Percentiles rank a stretch among this genome's conserved stretches.
Conservation (phyloP, 1,140 invertebrate genomes). For the Drosophila suzukii region DNA sequence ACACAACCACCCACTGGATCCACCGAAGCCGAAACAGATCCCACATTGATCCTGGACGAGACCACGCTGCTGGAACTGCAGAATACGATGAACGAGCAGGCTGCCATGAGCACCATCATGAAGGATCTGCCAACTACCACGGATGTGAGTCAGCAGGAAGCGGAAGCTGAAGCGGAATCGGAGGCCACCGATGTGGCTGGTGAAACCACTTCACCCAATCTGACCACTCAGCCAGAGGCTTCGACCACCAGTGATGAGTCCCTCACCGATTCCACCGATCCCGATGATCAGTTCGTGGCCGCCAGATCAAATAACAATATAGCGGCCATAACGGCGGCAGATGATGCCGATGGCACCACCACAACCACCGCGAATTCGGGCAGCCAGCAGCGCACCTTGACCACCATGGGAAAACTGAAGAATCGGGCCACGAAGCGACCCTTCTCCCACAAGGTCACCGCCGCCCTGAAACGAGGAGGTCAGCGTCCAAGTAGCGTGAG, state of each 20-base stretch:
- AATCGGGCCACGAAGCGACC: conserved; percentile 75
- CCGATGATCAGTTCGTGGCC: conserved; percentile 79
- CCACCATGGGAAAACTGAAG: conserved; percentile 77
- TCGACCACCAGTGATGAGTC: conserved; percentile 63
- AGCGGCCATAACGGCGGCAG: conserved; percentile 74
- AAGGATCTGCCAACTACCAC: conserved; percentile 70
- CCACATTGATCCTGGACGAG: conserved; percentile 74
- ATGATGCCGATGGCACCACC: conserved; percentile 56
- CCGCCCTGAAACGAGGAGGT: conserved; percentile 57
- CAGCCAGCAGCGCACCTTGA: conserved; percentile 69
- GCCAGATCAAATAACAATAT: conserved; percentile 79
- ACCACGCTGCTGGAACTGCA: conserved; percentile 75
- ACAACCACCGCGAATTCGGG: conserved; percentile 60
- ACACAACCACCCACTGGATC: conserved; percentile 51
- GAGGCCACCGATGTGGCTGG: conserved; percentile 22
- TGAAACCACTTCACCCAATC: conserved; percentile 40
- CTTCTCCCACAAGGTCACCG: conserved; percentile 66
- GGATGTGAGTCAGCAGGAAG: conserved; percentile 47
- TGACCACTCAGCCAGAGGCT: conserved; percentile 42
- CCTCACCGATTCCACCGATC: conserved; percentile 72
- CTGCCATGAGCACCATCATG: conserved; percentile 70
- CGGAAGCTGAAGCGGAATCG: background rate
- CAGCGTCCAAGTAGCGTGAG: conserved; percentile 63
- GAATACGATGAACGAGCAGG: conserved; percentile 77
- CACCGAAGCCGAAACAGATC: conserved; percentile 75